A percentile compares a stretch with the other conserved stretches of the same genome.
phyloP scores from a whole-genome alignment of 2,888 invertebrate species.

The Rutpela maculata region DNA sequence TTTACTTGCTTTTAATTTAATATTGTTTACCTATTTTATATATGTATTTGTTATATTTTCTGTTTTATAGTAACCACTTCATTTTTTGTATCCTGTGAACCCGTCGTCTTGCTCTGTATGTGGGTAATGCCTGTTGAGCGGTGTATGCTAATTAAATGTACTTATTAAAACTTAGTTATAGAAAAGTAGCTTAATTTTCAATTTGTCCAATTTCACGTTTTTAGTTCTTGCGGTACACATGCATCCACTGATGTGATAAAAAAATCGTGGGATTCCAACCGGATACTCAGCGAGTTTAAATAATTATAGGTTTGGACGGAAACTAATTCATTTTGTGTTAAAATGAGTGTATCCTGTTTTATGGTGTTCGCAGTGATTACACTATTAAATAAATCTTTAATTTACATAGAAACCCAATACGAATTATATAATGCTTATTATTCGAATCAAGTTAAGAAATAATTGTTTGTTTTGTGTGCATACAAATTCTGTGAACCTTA shows the following conservation, averaged over 20 bases:
- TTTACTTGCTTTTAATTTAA: too few species aligned
- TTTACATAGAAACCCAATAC: constrained; percentile 23
- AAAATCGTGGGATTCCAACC: constrained; percentile 35
- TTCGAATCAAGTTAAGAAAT: neutral
- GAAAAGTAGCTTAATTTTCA: too few species aligned
- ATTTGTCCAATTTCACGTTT: too few species aligned
- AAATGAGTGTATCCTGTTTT: constrained; percentile 43
- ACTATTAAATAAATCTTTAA: constrained; percentile 33
- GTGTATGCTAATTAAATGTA: too few species aligned
- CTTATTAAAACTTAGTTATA: too few species aligned
- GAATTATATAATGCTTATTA: constrained; percentile 22
- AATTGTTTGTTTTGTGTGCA: neutral
- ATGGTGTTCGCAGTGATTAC: constrained; percentile 20
- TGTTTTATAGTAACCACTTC: too few species aligned
- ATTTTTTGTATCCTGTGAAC: too few species aligned
- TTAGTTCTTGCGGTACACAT: too few species aligned
- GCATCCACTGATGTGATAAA: neutral
- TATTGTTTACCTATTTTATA: too few species aligned
- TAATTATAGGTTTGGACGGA: constrained; percentile 48
- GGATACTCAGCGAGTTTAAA: constrained; percentile 42
- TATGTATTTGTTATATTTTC: too few species aligned
- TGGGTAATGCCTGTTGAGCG: too few species aligned
- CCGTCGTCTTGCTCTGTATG: too few species aligned
- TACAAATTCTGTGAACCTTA: neutral
- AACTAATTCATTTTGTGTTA: constrained; percentile 45